These are phyloP conservation scores for Diploptera punctata DNA, from an alignment of 2,888 invertebrate species.

Conservation along the genomic window DNA sequence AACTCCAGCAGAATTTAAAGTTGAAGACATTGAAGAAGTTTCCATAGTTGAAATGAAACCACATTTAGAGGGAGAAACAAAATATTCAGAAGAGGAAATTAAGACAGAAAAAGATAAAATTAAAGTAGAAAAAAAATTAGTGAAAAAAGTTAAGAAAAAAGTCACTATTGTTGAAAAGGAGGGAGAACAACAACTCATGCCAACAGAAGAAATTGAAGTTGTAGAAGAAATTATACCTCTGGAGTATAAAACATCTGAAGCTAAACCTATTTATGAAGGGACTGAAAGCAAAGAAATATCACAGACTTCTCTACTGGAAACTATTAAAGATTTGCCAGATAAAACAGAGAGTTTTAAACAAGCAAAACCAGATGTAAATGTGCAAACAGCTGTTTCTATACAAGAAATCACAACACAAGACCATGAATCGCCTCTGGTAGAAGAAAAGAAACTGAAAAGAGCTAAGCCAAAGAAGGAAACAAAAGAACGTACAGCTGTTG, in stretches of 20 bases:
- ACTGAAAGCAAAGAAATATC: slow-evolving; percentile 17
- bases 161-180: slow-evolving; percentile 45
- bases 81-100: slow-evolving; percentile 1
- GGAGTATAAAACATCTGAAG: slow-evolving; percentile 32
- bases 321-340: neutral
- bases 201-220: slow-evolving; percentile 44
- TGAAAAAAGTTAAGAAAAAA: slow-evolving; percentile 43
- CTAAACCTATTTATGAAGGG: slow-evolving; percentile 19
- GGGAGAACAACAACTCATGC: slow-evolving; percentile 48
- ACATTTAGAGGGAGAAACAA: slow-evolving; percentile 39
- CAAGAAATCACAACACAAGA: slow-evolving; percentile 14
- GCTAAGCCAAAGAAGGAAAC: slow-evolving; percentile 14
- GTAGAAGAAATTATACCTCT: slow-evolving; percentile 37
- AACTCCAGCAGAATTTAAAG: slow-evolving; percentile 44
- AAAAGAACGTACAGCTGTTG: slow-evolving; percentile 14
- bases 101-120: slow-evolving; percentile 42
- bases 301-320: neutral
- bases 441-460: slow-evolving; percentile 18
- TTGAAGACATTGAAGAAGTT: slow-evolving; percentile 29
- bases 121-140: slow-evolving; percentile 47
- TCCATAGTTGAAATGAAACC: slow-evolving; percentile 33
- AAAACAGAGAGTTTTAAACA: neutral
- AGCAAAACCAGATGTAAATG: neutral
- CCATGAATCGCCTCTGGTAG: slow-evolving; percentile 15
- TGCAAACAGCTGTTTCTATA: slow-evolving; percentile 2